Base-by-base conservation (phyloP, 2,113 vertebrate genomes). In the Scatophagus argus region DNA sequence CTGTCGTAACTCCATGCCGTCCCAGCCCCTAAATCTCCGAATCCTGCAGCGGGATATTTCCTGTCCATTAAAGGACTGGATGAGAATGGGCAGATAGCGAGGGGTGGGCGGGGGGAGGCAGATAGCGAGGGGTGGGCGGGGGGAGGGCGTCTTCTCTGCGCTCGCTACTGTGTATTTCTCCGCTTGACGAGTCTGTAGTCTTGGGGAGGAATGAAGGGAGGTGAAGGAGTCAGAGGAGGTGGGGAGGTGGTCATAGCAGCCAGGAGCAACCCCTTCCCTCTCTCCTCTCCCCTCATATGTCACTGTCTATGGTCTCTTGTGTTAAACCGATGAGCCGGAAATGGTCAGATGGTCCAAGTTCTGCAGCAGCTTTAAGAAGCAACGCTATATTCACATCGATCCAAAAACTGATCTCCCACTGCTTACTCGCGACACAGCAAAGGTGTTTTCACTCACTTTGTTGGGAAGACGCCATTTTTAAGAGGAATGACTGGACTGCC, bases 1-100 rank as follows among this genome's bases (percentile, higher is more conserved):
- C 96, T 94, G 92, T 96, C 96, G 95, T 96, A 97, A 93, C 91
- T 96, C 96, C 96, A 97, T 96, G 96, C 96, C 89, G 95, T 91
- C 87, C 96, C 96, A 92, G 96, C 94, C 90, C 96, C 95, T 70
- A 96, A 90, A 89, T 97, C 96, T 88, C 96, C 96, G 91, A 97
- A 97, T 87, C 96, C 96, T 92, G 96, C 94, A 87, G 95, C 95
- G 85, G 96, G 94, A 93, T 97, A 96, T 94, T 97, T 96, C 94
- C 96, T 97, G 94, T 97, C 96, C 96, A 97, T 97, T 92, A 90
- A 94, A 91, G 93, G 78, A 90, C 79, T 58, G 92, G 88, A 88
- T 93, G 92, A 92, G 92, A 91, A 91, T 94, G 92, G 91, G 82
- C 91, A 90, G 92, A 93, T 90, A 90, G 89, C 83, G 87, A 80